These are phyloP conservation scores for Idris sp. DNA, from an alignment of 1,140 invertebrate species.

Conservation along the genomic window DNA sequence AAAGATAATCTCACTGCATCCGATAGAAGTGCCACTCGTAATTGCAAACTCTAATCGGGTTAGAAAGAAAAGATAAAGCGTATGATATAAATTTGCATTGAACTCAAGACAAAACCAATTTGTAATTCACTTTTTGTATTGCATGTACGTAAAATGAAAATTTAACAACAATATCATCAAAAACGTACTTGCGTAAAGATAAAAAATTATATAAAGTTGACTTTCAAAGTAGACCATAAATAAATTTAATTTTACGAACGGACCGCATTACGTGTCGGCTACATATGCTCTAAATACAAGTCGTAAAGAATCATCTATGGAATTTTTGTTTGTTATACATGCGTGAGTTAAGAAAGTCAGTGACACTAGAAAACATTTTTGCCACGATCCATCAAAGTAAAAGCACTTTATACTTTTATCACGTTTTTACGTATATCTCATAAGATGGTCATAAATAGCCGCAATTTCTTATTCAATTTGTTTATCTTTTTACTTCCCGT, in stretches of 20 bases:
- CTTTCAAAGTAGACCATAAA: no score
- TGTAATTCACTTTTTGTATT: no score
- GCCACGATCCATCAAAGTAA: constrained; percentile 38
- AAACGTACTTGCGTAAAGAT: no score
- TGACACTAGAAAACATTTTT: constrained; percentile 26
- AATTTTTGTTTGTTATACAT: constrained; percentile 4
- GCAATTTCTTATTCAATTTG: constrained; percentile 30
- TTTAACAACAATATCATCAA: no score
- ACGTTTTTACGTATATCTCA: constrained; percentile 41
- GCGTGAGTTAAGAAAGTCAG: constrained; percentile 1
- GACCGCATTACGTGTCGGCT: no score
- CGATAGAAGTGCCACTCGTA: constrained; percentile 12
- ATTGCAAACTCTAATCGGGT: constrained; percentile 47
- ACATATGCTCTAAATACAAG: no score
- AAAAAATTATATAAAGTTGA: no score
- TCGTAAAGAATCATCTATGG: constrained; percentile 8
- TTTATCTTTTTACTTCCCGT: constrained; percentile 30
- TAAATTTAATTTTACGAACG: no score
- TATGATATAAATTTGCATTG: constrained; percentile 22
- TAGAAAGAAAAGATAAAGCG: constrained; percentile 24
- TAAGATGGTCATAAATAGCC: constrained; percentile 35
- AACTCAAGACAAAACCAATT: no score
- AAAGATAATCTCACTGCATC: constrained; percentile 40
- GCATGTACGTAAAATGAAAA: no score
- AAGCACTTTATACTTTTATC: constrained; percentile 46